Base-by-base conservation (phyloP, 2,888 invertebrate genomes). In the Cryptus armator region DNA sequence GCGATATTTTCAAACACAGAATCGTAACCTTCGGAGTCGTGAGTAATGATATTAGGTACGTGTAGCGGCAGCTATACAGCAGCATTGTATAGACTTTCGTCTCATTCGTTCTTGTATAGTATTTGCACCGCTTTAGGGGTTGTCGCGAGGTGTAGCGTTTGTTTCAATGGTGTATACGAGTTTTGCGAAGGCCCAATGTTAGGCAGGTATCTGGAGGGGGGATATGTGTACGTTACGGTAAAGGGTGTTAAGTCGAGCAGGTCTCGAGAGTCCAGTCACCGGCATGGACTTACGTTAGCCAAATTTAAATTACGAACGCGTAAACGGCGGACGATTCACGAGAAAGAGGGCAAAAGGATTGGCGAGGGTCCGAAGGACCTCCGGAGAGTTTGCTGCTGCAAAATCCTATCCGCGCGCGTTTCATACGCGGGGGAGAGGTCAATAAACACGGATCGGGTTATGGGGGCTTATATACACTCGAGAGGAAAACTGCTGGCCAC, bases 1-100 rank as follows among this genome's bases (percentile, higher is more conserved):
- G 81, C 83, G 83, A 87, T 91, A 90, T 91, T 91, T 90, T 89
- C 88, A 90, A 90, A 89, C 90, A 89, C 83, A 81, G 83, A 62
- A 66, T 78, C 78, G 51, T 66, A 83, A 81, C 78, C 79, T 84
- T 78, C 75, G n/a, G 14, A 14, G 82, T 86, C 86, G 87, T 90
- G 91, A 91, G 88, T 91, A 90, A 91, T 91, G 90, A 88, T 88
- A 85, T 83, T 83, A 81, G 71, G 53, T 51, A 66, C 72, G 68
- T 24, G 43, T 19, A 74, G 51, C 37, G 37, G 37, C 66, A 9
- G 29, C 56, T 70, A 62, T 70, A 62, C 19, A 70, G 16, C 16
- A 10, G 29, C 12, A 10, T 1, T 29, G 14, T 6, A 59, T 24
- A 44, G 19, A 3, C 59, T 37, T 37, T 46, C 12, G 6, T 59